Conservation (phyloP, 2,888 invertebrate species). For the Pyrocoelia pectoralis region DNA sequence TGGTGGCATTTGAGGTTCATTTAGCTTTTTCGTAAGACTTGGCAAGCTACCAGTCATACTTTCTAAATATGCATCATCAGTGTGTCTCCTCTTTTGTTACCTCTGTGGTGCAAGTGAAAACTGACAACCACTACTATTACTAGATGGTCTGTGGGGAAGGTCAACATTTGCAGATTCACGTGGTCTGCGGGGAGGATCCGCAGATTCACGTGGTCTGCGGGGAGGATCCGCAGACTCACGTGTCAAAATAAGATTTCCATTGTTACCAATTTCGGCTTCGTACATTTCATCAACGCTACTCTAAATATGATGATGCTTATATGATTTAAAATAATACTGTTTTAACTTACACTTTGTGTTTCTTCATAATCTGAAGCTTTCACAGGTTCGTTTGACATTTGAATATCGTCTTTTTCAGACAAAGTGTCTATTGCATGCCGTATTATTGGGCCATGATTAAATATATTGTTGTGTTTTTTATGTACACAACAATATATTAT, state of each 20-base stretch:
- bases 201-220: too few species aligned
- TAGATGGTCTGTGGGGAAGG: background rate
- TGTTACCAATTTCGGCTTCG: too few species aligned
- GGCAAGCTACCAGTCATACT: background rate
- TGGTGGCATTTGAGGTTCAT: slow-evolving; percentile 3
- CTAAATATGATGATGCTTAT: background rate
- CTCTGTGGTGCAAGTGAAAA: background rate
- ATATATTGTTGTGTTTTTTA: too few species aligned
- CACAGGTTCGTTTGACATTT: slow-evolving; percentile 1
- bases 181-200: too few species aligned
- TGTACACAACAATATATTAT: too few species aligned
- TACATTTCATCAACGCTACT: background rate
- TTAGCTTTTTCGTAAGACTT: slow-evolving; percentile 4
- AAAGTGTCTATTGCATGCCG: background rate
- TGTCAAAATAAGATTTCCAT: background rate
- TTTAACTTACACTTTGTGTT: slow-evolving; percentile 4
- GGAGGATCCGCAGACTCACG: too few species aligned
- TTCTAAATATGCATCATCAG: slow-evolving; percentile 1
- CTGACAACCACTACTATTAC: background rate
- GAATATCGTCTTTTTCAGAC: background rate
- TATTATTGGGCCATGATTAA: slow-evolving; percentile 1
- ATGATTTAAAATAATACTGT: slow-evolving; percentile 3
- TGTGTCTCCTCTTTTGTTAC: background rate
- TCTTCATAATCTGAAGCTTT: background rate
- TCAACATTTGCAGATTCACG: too few species aligned